A percentile compares a stretch with the other conserved stretches of the same genome.
These are phyloP conservation scores for Acheta domesticus DNA, from an alignment of 2,888 invertebrate species.

Conservation along the genomic window DNA sequence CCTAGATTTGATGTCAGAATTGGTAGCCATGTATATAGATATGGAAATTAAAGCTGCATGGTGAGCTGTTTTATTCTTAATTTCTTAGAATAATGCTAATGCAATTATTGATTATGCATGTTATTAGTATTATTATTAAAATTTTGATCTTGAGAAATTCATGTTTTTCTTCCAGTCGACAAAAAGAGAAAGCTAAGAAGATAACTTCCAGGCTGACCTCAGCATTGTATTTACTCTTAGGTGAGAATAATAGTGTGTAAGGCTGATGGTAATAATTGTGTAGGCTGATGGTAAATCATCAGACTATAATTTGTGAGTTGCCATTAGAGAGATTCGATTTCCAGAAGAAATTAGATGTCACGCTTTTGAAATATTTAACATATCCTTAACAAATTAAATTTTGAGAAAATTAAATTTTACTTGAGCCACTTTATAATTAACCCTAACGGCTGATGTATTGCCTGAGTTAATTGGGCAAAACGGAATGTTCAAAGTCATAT, in stretches of 20 bases:
- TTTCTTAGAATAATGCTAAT: not conserved
- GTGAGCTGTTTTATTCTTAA: conserved; percentile 29
- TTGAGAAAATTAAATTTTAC: too few relatives aligned
- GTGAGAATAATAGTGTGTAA: conserved; percentile 33
- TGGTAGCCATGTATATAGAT: conserved; percentile 49
- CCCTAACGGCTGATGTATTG: too few relatives aligned
- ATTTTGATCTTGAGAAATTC: not conserved
- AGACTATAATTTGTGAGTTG: not conserved
- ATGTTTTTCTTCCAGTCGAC: conserved; percentile 26
- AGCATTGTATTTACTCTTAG: conserved; percentile 38
- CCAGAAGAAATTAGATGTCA: not conserved
- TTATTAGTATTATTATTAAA: not conserved
- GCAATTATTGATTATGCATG: not conserved
- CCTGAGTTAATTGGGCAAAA: too few relatives aligned
- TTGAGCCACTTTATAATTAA: too few relatives aligned
- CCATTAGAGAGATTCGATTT: not conserved
- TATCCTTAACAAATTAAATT: too few relatives aligned
- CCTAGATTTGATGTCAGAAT: conserved; percentile 48
- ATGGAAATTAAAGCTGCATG: conserved; percentile 49
- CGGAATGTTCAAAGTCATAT: too few relatives aligned
- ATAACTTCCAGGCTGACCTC: conserved; percentile 38
- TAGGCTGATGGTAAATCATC: not conserved
- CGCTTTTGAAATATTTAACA: too few relatives aligned
- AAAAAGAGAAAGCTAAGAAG: conserved; percentile 38
- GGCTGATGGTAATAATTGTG: too few relatives aligned